A percentile compares a stretch with the other conserved stretches of the same genome.
Conservation (phyloP, 2,888 invertebrate species). For the Hemithea aestivaria region DNA sequence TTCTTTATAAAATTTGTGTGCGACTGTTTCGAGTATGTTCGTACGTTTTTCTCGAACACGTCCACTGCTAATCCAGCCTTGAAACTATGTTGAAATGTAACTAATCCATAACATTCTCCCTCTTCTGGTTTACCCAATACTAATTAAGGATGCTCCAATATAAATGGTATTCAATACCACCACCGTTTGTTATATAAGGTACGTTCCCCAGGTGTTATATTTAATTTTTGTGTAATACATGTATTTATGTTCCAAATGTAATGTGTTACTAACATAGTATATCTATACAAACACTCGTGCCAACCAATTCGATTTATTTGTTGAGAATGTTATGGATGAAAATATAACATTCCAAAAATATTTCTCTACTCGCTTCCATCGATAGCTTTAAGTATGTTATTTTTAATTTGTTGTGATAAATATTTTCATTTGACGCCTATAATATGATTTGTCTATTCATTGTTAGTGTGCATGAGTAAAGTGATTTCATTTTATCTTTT, state of each 20-base stretch:
- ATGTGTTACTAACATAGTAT: constrained; percentile 60
- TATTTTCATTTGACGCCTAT: constrained; percentile 52
- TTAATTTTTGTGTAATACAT: constrained; percentile 70
- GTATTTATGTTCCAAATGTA: constrained; percentile 56
- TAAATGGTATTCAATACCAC: constrained; percentile 73
- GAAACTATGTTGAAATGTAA: constrained; percentile 63
- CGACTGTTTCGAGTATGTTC: constrained; percentile 6
- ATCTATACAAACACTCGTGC: constrained; percentile 62
- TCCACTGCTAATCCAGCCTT: constrained; percentile 36
- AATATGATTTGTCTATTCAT: constrained; percentile 50
- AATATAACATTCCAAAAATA: constrained; percentile 44
- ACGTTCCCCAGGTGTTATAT: constrained; percentile 69
- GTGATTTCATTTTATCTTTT: constrained; percentile 48
- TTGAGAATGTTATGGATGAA: constrained; percentile 74
- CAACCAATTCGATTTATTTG: constrained; percentile 39
- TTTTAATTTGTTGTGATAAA: constrained; percentile 40
- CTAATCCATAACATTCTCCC: constrained; percentile 80
- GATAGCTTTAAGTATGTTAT: constrained; percentile 56
- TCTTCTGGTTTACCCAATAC: constrained; percentile 76
- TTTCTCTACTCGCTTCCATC: constrained; percentile 57
- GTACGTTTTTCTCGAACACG: constrained; percentile 54
- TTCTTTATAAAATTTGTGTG: not conserved
- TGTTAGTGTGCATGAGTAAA: constrained; percentile 67
- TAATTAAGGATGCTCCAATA: constrained; percentile 77
- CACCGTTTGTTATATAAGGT: constrained; percentile 75